These are phyloP conservation scores for Irena cyanogastra DNA, from an alignment of 2,113 vertebrate genomes.

Conservation along the genomic window DNA sequence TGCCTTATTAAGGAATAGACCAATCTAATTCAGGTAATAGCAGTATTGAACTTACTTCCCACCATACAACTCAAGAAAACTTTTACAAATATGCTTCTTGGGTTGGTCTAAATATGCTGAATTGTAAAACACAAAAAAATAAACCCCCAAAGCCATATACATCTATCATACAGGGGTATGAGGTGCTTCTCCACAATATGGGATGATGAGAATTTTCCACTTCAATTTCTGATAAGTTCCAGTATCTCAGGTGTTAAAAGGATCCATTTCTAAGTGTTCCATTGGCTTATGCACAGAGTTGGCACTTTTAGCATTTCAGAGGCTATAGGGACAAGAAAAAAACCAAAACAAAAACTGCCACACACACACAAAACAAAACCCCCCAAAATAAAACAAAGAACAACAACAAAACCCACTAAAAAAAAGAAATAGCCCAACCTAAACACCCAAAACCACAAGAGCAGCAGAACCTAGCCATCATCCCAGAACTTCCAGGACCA, in stretches of 20 bases:
- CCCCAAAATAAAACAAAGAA: not conserved
- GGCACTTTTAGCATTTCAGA: not conserved
- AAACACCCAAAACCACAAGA: not conserved
- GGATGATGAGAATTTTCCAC: not conserved
- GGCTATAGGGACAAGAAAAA: not conserved
- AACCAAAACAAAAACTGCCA: not conserved
- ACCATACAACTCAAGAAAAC: not conserved
- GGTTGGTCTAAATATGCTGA: not conserved
- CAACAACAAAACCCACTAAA: not conserved
- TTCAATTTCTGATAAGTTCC: not conserved
- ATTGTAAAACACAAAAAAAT: not conserved
- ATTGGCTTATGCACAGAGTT: not conserved
- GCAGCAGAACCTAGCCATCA: not conserved
- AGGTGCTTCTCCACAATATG: not conserved
- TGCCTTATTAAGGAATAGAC: fast-evolving
- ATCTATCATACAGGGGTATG: not conserved
- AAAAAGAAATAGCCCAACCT: not conserved
- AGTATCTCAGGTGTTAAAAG: not conserved
- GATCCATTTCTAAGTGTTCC: not conserved
- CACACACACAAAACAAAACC: not conserved
- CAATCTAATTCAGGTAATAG: not conserved
- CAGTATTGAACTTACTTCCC: not conserved
- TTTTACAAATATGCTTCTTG: not conserved
- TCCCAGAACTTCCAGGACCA: not conserved
- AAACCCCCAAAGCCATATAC: not conserved